Evolutionary conservation across 2,113 vertebrate species (phyloP), one percentile per base, ranked within the genome.

Genomic region (Larimichthys polyactis): DNA sequence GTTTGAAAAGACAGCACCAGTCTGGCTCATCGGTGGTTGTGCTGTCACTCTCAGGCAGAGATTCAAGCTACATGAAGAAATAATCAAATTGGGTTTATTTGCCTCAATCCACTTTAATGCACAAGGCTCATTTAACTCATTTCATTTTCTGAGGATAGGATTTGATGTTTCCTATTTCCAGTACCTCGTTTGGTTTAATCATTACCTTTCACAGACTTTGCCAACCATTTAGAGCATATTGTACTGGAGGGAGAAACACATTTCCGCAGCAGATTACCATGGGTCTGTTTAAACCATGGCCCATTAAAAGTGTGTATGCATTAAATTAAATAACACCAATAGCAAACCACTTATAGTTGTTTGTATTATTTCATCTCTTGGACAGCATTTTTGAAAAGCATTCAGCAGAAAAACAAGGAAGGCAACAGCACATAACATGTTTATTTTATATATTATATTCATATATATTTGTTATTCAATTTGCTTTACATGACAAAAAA

Each of bases 291-390:
- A 76, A 75, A 27, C 46, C 59, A 44, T 68, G 55, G 63, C 40
- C 51, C 66, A 89, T 92, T 84, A 82, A 82, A 87, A 74, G 55
- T 70, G 51, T 69, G 70, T 58, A 24, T 63, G 48, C 27, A 59
- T 79, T 52, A 63, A 70, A 52, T 44, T 49, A 51, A 69, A 62
- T 15, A 44, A 49, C 48, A 65, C 19, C 54, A 65, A 29, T 12
- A 32, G 19, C 44, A 63, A 48, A 55, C 44, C 59, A 29, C 36
- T 63, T 44, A 22, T 29, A 40, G 36, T 40, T 55, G 54, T 77
- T 67, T 75, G 19, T 32, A 15, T 24, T 49, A 29, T 62, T 22
- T 57, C 43, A 43, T 19, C 79, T 60, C 12, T 36, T 36, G 19
- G 36, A 85, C 20, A 43, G 29, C 24, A 44, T 86, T 79, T 60